Evolutionary conservation across 2,797 vertebrate genomes (phyloP), one percentile per base, ranked within the genome.

Genomic region (Natrix natrix): DNA sequence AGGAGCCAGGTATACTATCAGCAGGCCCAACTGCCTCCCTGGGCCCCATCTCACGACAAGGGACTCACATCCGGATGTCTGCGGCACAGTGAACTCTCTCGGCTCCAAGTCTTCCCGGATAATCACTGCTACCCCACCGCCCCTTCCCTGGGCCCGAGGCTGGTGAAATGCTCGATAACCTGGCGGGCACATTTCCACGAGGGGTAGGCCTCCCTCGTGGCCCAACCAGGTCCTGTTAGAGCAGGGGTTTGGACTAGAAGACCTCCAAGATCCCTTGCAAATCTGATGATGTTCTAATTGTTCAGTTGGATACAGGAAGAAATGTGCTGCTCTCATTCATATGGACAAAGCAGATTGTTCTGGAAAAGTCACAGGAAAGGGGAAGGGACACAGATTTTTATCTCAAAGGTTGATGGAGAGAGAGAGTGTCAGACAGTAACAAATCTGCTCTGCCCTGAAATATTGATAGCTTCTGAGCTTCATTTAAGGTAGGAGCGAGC

Each of bases 241-340:
- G n/a, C n/a, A 32, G 16, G 7, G 14, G 6, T 16, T 37, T 74
- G 66, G 66, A 32, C 14, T 74, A 74, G 66, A 74, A 74, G n/a
- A 74, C 16, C n/a, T 74, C 66, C 2, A 37, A 37, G 14, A 0
- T 32, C 66, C n/a, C 66, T 74, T 37, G n/a, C 66, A 74, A 37
- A 6, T 74, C n/a, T 74, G 66, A 74, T 74, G n/a, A 8, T 74
- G 66, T 74, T 37, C 14, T 74, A 17, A 74, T 37, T 17, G 66
- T 74, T 37, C n/a, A 17, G 66, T 32, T 92, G 59, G 61, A 94
- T 32, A n/a, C 10, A 93, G 92, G 92, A 93, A 87, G 66, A 5
- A 48, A 66, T 57, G 43, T 63, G 32, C 91, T 94, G 92, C 92
- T 91, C 59, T 32, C 52, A 13, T 8, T 88, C 24, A 56, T 28